Evolutionary conservation across 2,888 invertebrate species (phyloP), one percentile per base, ranked within the genome.

Genomic region (Standfussiana lucernea): DNA sequence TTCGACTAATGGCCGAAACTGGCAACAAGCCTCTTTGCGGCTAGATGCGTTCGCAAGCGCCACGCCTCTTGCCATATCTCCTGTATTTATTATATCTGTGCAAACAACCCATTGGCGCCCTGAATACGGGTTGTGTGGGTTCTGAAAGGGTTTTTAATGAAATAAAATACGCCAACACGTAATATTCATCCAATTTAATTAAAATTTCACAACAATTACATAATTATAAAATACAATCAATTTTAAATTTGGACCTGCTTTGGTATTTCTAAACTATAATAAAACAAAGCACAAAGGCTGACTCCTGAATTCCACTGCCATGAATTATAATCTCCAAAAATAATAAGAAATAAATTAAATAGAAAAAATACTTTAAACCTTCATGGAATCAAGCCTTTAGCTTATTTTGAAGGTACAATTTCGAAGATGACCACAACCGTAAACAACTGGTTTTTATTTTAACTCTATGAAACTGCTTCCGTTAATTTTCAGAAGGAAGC

Each of bases 151-250:
- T 18, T n/a, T 47, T 45, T 5, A 37, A 7, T 28, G 2, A 62
- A 74, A 50, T 37, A 32, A 65, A 68, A 70, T 13, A 35, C 42
- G 28, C 18, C 15, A 35, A 37, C 28, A 62, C 2, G 6, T 70
- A 83, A 86, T 78, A 70, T 28, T 75, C 21, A 79, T 83, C 71
- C 35, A 64, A 66, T 80, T 85, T 88, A 78, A 86, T 86, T 83
- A 64, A 73, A 79, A 76, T 75, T 80, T 80, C 53, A 79, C 79
- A 83, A 88, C 86, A 88, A 72, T 75, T 65, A 79, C 75, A 8
- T 8, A 2, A 45, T 64, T 75, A 72, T 82, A 83, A 82, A 82
- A 72, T 79, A 84, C 83, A 79, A 66, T 78, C 40, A 86, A 77
- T 83, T 71, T 76, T 42, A 47, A 76, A 69, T 77, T 62, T 72